These are phyloP conservation scores for Ephestia elutella DNA, from an alignment of 1,140 invertebrate genomes.

Conservation along the genomic window DNA sequence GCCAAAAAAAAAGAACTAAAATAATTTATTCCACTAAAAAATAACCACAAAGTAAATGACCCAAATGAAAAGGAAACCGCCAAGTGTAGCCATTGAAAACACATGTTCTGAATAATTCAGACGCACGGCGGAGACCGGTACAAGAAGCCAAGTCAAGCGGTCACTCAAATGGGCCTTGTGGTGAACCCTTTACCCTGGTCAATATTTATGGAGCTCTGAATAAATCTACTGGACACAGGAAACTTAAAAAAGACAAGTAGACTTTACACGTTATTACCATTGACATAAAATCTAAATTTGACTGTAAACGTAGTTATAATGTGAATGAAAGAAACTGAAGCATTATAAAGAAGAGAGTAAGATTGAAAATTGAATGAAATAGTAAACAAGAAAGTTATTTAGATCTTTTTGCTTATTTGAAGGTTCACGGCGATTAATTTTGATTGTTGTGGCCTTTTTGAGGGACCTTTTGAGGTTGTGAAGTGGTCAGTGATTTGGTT, in stretches of 20 bases:
- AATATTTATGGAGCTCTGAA: slow-evolving; percentile 54
- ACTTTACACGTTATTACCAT: background rate
- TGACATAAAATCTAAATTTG: background rate
- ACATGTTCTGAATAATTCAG: slow-evolving; percentile 5
- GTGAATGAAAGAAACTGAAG: background rate
- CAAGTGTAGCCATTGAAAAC: background rate
- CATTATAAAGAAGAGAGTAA: background rate
- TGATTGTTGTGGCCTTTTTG: slow-evolving; percentile 15
- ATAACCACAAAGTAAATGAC: background rate
- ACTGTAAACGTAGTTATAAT: background rate
- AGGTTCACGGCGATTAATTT: slow-evolving; percentile 33
- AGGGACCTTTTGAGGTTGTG: background rate
- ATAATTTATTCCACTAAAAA: background rate
- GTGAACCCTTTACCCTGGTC: slow-evolving; percentile 45
- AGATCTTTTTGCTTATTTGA: slow-evolving; percentile 20
- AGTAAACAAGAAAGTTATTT: background rate
- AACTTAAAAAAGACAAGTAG: background rate
- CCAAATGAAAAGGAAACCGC: background rate
- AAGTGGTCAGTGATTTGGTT: slow-evolving; percentile 1
- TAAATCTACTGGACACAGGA: slow-evolving; percentile 35
- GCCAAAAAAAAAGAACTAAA: no score
- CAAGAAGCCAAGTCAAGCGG: slow-evolving; percentile 27
- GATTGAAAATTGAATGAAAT: background rate
- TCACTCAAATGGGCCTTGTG: slow-evolving; percentile 51
- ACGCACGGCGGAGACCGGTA: background rate